A percentile compares a stretch with the other conserved stretches of the same genome.
phyloP scores from a whole-genome alignment of 2,888 invertebrate species.

The Limnephilus lunatus region DNA sequence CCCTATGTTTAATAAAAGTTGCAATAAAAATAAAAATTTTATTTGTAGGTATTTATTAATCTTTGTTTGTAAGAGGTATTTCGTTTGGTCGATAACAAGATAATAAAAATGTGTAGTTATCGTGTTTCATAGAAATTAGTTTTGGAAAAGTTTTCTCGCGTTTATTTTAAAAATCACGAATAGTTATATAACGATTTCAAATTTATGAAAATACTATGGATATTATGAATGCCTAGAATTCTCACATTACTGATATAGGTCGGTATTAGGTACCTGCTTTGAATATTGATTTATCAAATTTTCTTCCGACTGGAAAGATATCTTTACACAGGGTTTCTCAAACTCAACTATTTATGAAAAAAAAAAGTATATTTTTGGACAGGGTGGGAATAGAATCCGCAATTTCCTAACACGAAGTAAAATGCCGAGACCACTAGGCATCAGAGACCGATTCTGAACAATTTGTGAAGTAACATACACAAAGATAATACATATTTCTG shows the following conservation, averaged over 20 bases:
- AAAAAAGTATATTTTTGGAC: background rate
- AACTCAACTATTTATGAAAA: background rate
- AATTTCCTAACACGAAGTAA: too few relatives aligned
- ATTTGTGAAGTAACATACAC: too few relatives aligned
- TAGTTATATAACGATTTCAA: background rate
- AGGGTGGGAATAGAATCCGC: background rate
- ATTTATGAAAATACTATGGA: background rate
- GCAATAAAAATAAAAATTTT: background rate
- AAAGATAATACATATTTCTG: too few relatives aligned
- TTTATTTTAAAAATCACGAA: background rate
- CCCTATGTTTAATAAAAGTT: background rate
- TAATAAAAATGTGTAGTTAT: background rate
- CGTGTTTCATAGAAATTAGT: background rate
- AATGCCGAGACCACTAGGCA: too few relatives aligned
- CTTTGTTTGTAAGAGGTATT: background rate
- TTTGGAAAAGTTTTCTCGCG: background rate
- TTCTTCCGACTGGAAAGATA: background rate
- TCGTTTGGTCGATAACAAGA: background rate
- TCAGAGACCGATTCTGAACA: too few relatives aligned
- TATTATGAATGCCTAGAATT: background rate
- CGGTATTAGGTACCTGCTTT: background rate
- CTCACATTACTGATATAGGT: background rate
- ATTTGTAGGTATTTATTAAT: background rate
- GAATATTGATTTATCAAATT: background rate
- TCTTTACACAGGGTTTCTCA: background rate